Evolutionary conservation across 2,113 vertebrate genomes (phyloP).

Genomic region (Donacobius atricapilla): DNA sequence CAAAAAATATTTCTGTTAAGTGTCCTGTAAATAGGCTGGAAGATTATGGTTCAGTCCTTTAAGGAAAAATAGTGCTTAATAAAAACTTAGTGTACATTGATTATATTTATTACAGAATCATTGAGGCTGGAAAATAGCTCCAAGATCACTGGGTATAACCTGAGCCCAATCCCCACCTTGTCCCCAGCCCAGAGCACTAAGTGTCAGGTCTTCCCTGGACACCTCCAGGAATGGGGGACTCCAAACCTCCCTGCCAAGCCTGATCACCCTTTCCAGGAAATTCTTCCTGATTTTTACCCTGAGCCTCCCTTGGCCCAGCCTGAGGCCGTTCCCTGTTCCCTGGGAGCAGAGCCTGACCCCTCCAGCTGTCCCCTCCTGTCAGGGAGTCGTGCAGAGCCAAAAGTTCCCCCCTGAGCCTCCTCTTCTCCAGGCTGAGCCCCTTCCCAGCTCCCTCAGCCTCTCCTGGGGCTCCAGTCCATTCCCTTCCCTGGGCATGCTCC

Average conservation of each 20-base stretch:
- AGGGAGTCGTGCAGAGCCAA: background rate
- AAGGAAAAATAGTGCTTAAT: background rate
- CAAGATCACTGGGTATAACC: too few species aligned
- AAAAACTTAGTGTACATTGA: background rate
- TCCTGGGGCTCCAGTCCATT: background rate
- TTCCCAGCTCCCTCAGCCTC: background rate
- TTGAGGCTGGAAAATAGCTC: background rate
- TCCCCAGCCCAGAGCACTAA: background rate
- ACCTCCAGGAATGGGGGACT: background rate
- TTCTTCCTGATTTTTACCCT: rapidly evolving
- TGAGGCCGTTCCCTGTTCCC: background rate
- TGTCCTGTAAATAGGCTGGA: background rate
- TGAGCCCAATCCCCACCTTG: background rate
- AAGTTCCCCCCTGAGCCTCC: background rate
- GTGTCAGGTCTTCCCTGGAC: rapidly evolving
- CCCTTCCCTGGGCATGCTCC: rapidly evolving
- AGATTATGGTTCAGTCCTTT: background rate
- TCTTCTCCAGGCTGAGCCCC: background rate
- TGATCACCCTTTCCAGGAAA: background rate
- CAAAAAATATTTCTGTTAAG: background rate
- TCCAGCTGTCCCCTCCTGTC: background rate
- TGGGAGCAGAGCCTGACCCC: background rate
- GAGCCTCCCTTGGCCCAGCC: background rate
- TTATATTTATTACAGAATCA: background rate
- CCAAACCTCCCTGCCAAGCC: background rate